phyloP scores from a whole-genome alignment of 2,113 vertebrate genomes.

The Falco punctatus region DNA sequence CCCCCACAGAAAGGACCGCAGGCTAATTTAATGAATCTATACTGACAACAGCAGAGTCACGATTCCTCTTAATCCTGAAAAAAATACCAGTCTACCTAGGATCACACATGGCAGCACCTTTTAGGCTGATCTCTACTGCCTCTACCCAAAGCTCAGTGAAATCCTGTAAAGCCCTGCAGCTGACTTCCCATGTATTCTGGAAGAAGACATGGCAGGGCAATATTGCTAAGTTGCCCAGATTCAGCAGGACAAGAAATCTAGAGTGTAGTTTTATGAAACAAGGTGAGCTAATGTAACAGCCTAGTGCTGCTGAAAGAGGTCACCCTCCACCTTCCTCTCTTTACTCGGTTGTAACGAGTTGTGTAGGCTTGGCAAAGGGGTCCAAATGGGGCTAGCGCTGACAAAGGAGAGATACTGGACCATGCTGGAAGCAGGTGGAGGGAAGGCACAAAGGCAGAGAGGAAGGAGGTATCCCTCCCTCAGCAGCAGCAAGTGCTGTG shows the following conservation, averaged over 20 bases:
- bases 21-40: neutral
- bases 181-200: neutral
- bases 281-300: neutral
- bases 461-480: neutral
- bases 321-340: neutral
- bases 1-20: neutral
- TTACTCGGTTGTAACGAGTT: neutral
- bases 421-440: neutral
- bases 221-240: neutral
- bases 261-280: neutral
- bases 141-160: neutral
- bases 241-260: neutral
- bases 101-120: neutral
- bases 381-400: neutral
- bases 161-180: neutral
- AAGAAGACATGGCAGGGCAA: neutral
- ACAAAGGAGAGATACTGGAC: neutral
- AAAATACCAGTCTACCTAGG: neutral
- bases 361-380: neutral
- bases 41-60: neutral
- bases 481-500: neutral
- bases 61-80: neutral
- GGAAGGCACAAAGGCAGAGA: neutral
- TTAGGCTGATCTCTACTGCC: neutral
- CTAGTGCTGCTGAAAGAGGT: neutral